A percentile compares a stretch with the other conserved stretches of the same genome.
Evolutionary conservation across 2,888 invertebrate species (phyloP).

Genomic region (Caenorhabditis zanzibari): DNA sequence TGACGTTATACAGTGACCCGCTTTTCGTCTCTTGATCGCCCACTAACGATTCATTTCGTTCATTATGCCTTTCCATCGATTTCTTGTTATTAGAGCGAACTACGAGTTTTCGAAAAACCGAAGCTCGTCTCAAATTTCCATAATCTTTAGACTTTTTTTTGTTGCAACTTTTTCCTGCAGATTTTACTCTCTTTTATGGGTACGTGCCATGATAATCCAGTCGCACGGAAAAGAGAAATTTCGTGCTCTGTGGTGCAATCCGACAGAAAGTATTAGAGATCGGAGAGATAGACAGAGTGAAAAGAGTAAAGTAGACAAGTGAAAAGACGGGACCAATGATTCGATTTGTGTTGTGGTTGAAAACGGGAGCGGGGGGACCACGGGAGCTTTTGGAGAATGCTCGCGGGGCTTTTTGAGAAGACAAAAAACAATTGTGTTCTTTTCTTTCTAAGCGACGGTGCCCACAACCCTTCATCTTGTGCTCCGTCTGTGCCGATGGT

Average conservation of each 20-base stretch:
- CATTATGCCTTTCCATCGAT: neutral
- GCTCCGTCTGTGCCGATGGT: neutral
- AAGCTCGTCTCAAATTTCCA: conserved; percentile 8
- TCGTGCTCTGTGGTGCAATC: conserved; percentile 16
- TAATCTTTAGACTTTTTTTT: conserved; percentile 14
- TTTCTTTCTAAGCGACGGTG: conserved; percentile 20
- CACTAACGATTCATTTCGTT: conserved; percentile 9
- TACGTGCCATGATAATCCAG: conserved; percentile 18
- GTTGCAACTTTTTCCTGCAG: neutral
- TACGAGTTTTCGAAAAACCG: neutral
- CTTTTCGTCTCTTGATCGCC: conserved; percentile 15
- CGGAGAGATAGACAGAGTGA: conserved; percentile 33
- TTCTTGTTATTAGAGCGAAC: neutral
- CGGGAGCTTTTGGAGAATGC: conserved; percentile 6
- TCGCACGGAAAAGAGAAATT: conserved; percentile 15
- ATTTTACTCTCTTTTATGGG: conserved; percentile 1
- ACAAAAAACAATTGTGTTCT: conserved; percentile 9
- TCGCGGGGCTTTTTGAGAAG: neutral
- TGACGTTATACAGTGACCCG: conserved; percentile 4
- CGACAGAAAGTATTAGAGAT: neutral
- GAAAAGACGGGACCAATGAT: conserved; percentile 55
- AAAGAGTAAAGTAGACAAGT: conserved; percentile 50
- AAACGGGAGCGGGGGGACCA: conserved; percentile 20
- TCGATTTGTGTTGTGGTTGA: conserved; percentile 57
- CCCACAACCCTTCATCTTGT: no score